Percentiles rank a stretch among this genome's conserved stretches.
phyloP scores from a whole-genome alignment of 1,140 invertebrate species.

The Caenorhabditis inopinata region DNA sequence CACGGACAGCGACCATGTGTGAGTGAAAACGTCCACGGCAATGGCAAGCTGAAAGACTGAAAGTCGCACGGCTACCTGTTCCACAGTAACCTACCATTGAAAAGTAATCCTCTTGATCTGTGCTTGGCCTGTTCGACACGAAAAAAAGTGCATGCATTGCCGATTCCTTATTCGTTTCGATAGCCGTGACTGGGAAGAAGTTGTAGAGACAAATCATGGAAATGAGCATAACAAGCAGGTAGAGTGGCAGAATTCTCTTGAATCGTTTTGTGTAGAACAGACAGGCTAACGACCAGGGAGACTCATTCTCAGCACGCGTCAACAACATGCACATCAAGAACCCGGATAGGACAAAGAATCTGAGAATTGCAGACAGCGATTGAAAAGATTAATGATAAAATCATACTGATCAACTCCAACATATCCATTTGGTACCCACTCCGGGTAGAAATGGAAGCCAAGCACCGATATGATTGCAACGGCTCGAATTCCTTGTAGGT shows the following conservation, averaged over 20 bases:
- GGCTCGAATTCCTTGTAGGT: not conserved
- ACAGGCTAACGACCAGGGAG: not conserved
- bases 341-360: constrained; percentile 18
- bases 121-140: not conserved
- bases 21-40: not conserved
- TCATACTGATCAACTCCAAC: constrained; percentile 5
- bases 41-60: constrained; percentile 4
- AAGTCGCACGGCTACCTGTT: not conserved
- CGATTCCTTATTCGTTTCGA: not conserved
- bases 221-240: not conserved
- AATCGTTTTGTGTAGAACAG: not conserved
- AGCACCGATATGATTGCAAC: not conserved
- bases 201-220: constrained; percentile 2
- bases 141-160: not conserved
- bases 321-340: not conserved
- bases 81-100: not conserved
- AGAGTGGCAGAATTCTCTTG: constrained; percentile 1
- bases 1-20: not conserved
- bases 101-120: not conserved
- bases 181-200: not conserved
- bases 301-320: constrained; percentile 2
- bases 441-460: not conserved
- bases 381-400: no score
- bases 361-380: not conserved
- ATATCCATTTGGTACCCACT: not conserved